Conservation (phyloP, 2,888 invertebrate genomes). For the Cataglyphis livida region DNA sequence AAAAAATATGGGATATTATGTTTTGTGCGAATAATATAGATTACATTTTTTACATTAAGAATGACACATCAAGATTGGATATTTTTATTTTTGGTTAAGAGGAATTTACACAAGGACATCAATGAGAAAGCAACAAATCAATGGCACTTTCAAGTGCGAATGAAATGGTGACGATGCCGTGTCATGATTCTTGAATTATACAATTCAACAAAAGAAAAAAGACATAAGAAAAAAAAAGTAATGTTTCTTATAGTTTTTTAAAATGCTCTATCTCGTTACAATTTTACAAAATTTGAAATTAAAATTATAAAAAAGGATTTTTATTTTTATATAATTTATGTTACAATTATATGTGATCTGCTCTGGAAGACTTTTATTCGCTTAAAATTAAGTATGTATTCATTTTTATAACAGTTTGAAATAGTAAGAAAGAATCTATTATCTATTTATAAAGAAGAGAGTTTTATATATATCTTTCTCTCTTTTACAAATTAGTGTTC, state of each 20-base stretch:
- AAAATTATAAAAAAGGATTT: too few species aligned
- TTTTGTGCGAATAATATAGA: slow-evolving; percentile 15
- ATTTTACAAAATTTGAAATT: not conserved
- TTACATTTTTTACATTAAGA: slow-evolving; percentile 1
- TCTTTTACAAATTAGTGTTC: too few species aligned
- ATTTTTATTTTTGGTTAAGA: not conserved
- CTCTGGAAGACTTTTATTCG: too few species aligned
- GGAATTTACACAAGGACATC: not conserved
- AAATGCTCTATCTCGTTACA: not conserved
- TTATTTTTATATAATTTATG: too few species aligned
- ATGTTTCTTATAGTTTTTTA: not conserved
- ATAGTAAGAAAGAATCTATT: too few species aligned
- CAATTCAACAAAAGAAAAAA: not conserved
- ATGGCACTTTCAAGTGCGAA: not conserved
- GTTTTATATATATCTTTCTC: too few species aligned
- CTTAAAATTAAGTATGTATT: too few species aligned
- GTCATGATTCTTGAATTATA: slow-evolving; percentile 4
- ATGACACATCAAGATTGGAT: not conserved
- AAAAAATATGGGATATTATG: not conserved
- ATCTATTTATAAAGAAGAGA: too few species aligned
- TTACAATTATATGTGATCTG: too few species aligned
- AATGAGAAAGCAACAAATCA: not conserved
- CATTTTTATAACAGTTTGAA: too few species aligned
- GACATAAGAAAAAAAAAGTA: not conserved
- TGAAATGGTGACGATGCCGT: not conserved